Percentiles rank a stretch among this genome's conserved stretches.
These are phyloP conservation scores for Sesia bembeciformis DNA, from an alignment of 2,888 invertebrate species.

Conservation along the genomic window DNA sequence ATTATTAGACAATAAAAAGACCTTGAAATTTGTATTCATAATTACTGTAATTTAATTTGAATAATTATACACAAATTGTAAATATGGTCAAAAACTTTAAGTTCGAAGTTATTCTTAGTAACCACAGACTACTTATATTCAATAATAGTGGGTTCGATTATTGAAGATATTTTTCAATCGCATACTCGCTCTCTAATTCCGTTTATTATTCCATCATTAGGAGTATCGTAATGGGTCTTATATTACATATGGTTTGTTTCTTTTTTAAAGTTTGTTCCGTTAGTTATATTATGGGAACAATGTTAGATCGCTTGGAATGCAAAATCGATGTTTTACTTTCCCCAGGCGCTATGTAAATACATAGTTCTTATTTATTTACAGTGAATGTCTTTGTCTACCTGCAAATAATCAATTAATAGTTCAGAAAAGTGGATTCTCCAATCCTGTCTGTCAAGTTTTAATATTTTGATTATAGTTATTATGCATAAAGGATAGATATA, in stretches of 20 bases:
- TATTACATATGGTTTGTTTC: conserved; percentile 24
- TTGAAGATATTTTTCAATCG: conserved; percentile 16
- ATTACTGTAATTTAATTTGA: no score
- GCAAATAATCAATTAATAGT: no score
- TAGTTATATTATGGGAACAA: conserved; percentile 29
- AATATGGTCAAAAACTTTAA: no score
- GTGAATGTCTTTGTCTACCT: not conserved
- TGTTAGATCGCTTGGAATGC: conserved; percentile 18
- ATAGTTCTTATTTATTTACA: conserved; percentile 22
- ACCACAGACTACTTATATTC: no score
- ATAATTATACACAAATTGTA: no score
- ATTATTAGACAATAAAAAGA: not conserved
- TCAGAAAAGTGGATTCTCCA: no score
- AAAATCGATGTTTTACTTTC: conserved; percentile 33
- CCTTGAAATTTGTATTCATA: no score
- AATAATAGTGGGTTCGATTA: no score
- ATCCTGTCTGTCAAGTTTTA: no score
- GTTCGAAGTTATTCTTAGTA: no score
- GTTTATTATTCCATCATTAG: conserved; percentile 13
- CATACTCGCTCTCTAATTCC: conserved; percentile 16
- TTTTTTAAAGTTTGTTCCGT: conserved; percentile 23
- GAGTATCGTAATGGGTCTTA: conserved; percentile 23
- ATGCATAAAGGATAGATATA: no score
- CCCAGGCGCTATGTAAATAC: conserved; percentile 28
- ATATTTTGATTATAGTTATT: no score